Evolutionary conservation across 2,888 invertebrate species (phyloP).

Genomic region (Lacanobia oleracea): DNA sequence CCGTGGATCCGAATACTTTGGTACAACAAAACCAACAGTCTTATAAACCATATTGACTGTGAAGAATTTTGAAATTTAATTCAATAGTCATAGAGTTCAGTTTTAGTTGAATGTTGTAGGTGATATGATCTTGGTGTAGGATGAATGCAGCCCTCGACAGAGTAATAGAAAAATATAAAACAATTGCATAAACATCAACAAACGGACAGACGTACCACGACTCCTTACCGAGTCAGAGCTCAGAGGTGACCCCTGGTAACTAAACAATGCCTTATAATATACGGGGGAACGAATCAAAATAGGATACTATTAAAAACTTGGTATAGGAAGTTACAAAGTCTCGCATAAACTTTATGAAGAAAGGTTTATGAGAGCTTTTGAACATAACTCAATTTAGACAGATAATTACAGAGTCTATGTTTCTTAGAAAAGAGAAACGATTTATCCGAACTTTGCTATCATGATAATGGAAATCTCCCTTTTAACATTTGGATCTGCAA

Average conservation of each 20-base stretch:
- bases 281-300: slow-evolving; percentile 49
- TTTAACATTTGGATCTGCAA: slow-evolving; percentile 8
- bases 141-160: slow-evolving; percentile 29
- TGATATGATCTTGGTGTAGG: neutral
- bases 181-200: slow-evolving; percentile 84
- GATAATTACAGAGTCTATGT: slow-evolving; percentile 24
- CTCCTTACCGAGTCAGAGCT: slow-evolving; percentile 69
- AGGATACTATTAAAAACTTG: slow-evolving; percentile 60
- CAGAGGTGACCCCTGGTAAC: slow-evolving; percentile 68
- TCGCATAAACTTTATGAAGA: slow-evolving; percentile 38
- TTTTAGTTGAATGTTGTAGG: neutral
- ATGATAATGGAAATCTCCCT: neutral
- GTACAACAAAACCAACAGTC: slow-evolving; percentile 21
- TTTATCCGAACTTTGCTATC: neutral
- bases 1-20: slow-evolving; percentile 75
- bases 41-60: neutral
- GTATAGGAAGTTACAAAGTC: slow-evolving; percentile 41
- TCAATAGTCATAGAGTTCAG: neutral
- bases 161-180: slow-evolving; percentile 85
- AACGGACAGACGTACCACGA: slow-evolving; percentile 79
- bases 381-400: slow-evolving; percentile 43
- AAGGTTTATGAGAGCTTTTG: slow-evolving; percentile 38
- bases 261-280: slow-evolving; percentile 68
- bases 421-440: slow-evolving; percentile 8
- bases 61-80: slow-evolving; percentile 42